phyloP scores from a whole-genome alignment of 2,888 invertebrate species.

The Cecidostiba fungosa region DNA sequence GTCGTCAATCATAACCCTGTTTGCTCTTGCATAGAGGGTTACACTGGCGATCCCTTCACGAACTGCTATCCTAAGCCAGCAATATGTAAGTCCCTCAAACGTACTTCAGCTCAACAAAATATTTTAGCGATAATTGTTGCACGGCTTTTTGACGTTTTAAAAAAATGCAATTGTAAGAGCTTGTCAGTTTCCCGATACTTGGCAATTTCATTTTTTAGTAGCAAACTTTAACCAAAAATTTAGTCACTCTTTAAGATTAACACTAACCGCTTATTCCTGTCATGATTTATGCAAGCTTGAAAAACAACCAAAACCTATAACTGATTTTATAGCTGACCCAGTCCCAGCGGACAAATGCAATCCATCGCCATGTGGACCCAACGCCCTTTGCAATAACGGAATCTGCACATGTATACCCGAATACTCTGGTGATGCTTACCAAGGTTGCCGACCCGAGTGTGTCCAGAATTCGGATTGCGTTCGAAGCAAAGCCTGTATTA shows the following conservation, averaged over 20 bases:
- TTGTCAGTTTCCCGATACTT: not conserved
- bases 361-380: constrained; percentile 88
- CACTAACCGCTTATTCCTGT: not conserved
- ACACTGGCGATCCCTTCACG: constrained; percentile 88
- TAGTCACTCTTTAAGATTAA: not conserved
- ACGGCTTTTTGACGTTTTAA: not conserved
- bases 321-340: constrained; percentile 67
- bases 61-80: constrained; percentile 71
- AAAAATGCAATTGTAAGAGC: not conserved
- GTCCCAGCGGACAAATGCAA: constrained; percentile 83
- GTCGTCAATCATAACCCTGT: constrained; percentile 88
- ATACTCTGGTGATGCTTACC: constrained; percentile 80
- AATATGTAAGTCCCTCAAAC: constrained; percentile 52
- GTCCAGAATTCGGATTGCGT: constrained; percentile 90
- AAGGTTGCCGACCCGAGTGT: constrained; percentile 91
- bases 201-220: not conserved
- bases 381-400: constrained; percentile 84
- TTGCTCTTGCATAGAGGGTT: constrained; percentile 87
- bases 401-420: constrained; percentile 78
- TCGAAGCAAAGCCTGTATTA: constrained; percentile 87
- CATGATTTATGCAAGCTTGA: not conserved
- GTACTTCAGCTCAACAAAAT: not conserved
- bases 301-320: not conserved
- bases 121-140: not conserved
- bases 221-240: not conserved